A percentile compares a stretch with the other conserved stretches of the same genome.
Conservation (phyloP, 2,113 vertebrate species). For the Dunckerocampus dactyliophorus region DNA sequence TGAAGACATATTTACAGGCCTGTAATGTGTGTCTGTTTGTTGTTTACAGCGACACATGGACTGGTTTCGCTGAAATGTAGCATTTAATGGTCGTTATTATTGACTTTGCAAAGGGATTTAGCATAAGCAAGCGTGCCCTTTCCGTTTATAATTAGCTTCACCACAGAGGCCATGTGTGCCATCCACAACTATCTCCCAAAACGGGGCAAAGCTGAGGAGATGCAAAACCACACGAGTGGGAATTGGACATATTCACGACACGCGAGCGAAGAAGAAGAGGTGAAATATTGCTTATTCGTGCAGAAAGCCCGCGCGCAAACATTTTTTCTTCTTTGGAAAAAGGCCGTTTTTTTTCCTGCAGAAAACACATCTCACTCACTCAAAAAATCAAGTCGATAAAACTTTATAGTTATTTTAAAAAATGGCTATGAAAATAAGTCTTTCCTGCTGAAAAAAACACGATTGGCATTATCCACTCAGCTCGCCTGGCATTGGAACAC, state of each 20-base stretch:
- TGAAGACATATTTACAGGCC: constrained; percentile 25
- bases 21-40: constrained; percentile 46
- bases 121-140: constrained; percentile 3
- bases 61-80: constrained; percentile 2
- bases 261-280: neutral
- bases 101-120: neutral
- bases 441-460: too few species aligned
- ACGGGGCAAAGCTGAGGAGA: constrained; percentile 10
- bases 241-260: constrained; percentile 3
- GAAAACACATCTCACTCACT: too few species aligned
- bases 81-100: neutral
- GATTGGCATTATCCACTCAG: too few species aligned
- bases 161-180: constrained; percentile 4
- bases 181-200: constrained; percentile 18
- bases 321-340: too few species aligned
- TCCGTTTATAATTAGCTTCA: constrained; percentile 30
- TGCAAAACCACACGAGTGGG: constrained; percentile 9
- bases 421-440: too few species aligned
- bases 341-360: too few species aligned
- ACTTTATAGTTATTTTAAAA: too few species aligned
- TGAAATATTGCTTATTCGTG: neutral
- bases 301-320: too few species aligned
- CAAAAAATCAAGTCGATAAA: too few species aligned
- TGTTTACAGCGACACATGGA: constrained; percentile 49
- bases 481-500: too few species aligned